Percentiles rank a stretch among this genome's conserved stretches.
These are phyloP conservation scores for Pegoplata infirma DNA, from an alignment of 2,888 invertebrate genomes.

Conservation along the genomic window DNA sequence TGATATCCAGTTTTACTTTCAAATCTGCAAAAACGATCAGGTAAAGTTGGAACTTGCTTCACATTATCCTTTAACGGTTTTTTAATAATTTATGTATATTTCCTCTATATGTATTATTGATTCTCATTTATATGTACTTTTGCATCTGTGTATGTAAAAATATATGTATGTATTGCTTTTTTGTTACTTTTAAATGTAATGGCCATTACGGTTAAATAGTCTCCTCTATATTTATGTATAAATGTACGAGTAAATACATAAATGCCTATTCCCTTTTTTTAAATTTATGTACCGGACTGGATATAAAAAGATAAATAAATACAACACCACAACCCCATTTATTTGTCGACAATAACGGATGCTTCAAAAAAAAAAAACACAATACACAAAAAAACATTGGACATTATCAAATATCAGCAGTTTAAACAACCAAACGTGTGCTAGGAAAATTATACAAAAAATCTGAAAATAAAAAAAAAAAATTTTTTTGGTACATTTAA, in stretches of 20 bases:
- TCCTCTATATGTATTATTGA: too few species aligned
- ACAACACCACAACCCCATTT: constrained; percentile 14
- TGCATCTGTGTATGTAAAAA: too few species aligned
- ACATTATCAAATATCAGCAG: constrained; percentile 48
- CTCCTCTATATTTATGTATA: neutral
- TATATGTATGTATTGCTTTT: too few species aligned
- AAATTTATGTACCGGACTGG: too few species aligned
- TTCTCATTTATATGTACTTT: too few species aligned
- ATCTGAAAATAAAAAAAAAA: constrained; percentile 46
- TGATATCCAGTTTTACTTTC: too few species aligned
- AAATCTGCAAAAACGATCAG: too few species aligned
- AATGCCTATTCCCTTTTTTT: neutral
- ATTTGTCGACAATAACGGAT: constrained; percentile 26
- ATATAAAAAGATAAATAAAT: too few species aligned
- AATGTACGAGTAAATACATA: neutral
- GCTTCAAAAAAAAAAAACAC: constrained; percentile 10
- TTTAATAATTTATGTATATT: too few species aligned
- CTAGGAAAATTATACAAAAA: constrained; percentile 28
- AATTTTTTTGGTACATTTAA: constrained; percentile 29
- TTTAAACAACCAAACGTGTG: constrained; percentile 59
- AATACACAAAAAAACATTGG: constrained; percentile 42
- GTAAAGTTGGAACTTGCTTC: too few species aligned
- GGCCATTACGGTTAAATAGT: constrained; percentile 7
- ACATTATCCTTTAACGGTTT: too few species aligned
- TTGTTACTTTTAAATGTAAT: too few species aligned